Base-by-base conservation (phyloP, 1,140 invertebrate genomes). In the Hormaphis cornu region DNA sequence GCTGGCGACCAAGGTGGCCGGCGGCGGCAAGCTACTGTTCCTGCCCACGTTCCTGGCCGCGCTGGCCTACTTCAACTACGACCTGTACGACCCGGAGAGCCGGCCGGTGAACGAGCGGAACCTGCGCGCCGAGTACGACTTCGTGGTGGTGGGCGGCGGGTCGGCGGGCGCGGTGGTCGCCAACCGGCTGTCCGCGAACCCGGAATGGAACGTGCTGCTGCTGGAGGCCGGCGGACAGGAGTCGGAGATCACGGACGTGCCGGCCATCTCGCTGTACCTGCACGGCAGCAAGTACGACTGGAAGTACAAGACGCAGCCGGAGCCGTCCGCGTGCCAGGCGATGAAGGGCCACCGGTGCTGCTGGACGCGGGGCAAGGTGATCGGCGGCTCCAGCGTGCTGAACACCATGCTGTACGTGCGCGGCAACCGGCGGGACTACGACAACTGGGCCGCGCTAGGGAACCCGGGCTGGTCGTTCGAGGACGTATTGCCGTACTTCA, bases 321-420 rank as follows among this genome's bases (percentile, higher is more conserved):
- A 93, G 76, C 80, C 86, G 26, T 84, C 89, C 0, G 91, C 92
- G 0, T 93, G 91, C 72, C 88, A 89, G 75, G 89, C 89, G 0
- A 90, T 91, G 88, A 81, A 84, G 44, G 89, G 90, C 75, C 84
- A 85, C 37, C 81, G 89, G 37, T 91, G 89, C 75, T 87, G 85
- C 72, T 92, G 89, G 90, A 91, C 89, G 0, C 83, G 89, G 63
- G 90, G 90, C 46, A 91, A 92, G 79, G 81, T 82, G 69, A 75
- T 76, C 28, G 74, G 75, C 1, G 95, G 95, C 1, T 93, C 90
- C 0, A 88, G 86, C 16, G 89, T 91, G 0, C 77, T 92, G 0
- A 93, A 92, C 72, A 90, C 89, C 0, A 91, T 97, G 94, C 83
- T 95, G 0, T 97, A 97, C 76, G 86, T 97, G 7, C 81, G 95